Evolutionary conservation across 2,888 invertebrate genomes (phyloP), one percentile per base, ranked within the genome.

Genomic region (Adineta ricciae): DNA sequence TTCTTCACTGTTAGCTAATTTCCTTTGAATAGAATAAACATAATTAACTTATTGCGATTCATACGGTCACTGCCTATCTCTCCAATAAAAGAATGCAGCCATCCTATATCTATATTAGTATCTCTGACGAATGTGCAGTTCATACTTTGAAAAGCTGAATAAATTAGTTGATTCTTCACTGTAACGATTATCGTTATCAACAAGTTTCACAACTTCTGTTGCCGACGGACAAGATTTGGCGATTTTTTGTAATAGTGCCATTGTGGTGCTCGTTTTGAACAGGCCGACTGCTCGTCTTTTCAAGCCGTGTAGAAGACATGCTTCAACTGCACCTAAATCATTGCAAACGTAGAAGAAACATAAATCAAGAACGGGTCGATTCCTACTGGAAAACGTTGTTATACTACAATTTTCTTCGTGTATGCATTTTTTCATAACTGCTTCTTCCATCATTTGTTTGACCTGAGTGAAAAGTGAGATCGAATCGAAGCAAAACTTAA

Each of bases 391-490:
- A 1, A 96, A 92, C 0, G 95, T 93, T n/a, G 94, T 95, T 83
- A 96, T 95, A 84, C 94, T 94, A 86, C 95, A 94, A 89, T 95
- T 95, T 89, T 96, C 95, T 91, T 96, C 95, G 90, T 96, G 95
- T 21, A 96, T 94, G 89, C 94, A 95, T 91, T 96, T 95, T 87
- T 94, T 93, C 36, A 96, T 96, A 19, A 96, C 96, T 38, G 96
- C 95, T 90, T 96, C 96, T 92, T 96, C 96, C 96, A 96, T 96
- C 86, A 96, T 93, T 90, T 96, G 95, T 90, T 96, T 97, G 85
- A 96, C 96, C 91, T 92, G 88, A 54, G 88, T 88, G 52, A 87
- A 86, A 36, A 41, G 2, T 78, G 9, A 11, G 49, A 54, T 54
- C 54, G 27, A 41, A n/a, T 46, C 52, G 19, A 27, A 49, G 24